These are phyloP conservation scores for Andrena bicolor DNA, from an alignment of 2,888 invertebrate genomes.

Conservation along the genomic window DNA sequence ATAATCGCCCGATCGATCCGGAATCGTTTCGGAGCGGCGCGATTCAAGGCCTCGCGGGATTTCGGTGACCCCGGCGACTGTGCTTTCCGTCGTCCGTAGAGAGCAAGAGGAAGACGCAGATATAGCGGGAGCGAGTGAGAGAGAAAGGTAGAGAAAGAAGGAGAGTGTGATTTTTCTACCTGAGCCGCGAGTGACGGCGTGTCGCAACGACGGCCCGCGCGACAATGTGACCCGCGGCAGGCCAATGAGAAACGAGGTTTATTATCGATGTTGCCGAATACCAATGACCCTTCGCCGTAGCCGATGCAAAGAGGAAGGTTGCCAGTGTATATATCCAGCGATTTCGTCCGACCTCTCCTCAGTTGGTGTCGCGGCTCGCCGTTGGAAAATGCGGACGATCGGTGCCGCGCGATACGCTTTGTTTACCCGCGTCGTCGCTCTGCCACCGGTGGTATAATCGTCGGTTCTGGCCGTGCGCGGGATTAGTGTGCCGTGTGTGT, in stretches of 20 bases:
- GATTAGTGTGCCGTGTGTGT: slow-evolving; percentile 32
- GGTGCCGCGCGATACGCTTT: slow-evolving; percentile 27
- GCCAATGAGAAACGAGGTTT: slow-evolving; percentile 1
- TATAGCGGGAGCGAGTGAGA: background rate
- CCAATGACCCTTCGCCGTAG: slow-evolving; percentile 25
- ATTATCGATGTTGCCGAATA: slow-evolving; percentile 18
- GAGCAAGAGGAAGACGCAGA: background rate
- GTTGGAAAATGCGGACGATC: slow-evolving; percentile 29
- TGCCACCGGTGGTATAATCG: slow-evolving; percentile 21
- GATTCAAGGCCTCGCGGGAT: slow-evolving; percentile 13
- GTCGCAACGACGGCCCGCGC: background rate
- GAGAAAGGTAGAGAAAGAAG: background rate
- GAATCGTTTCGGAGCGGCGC: background rate
- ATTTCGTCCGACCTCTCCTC: slow-evolving; percentile 4
- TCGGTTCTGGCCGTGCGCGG: slow-evolving; percentile 13
- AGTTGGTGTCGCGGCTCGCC: slow-evolving; percentile 18
- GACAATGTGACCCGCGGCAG: slow-evolving; percentile 11
- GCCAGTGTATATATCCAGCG: background rate
- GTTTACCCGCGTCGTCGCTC: slow-evolving; percentile 41
- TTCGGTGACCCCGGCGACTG: background rate
- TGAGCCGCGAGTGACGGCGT: slow-evolving; percentile 11
- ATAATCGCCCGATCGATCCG: slow-evolving; percentile 11
- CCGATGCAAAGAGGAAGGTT: slow-evolving; percentile 23
- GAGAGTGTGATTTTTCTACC: slow-evolving; percentile 30
- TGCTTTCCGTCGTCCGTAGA: background rate